Percentiles rank a stretch among this genome's conserved stretches.
Conservation (phyloP, 2,888 invertebrate species). For the Danaus chrysippus region DNA sequence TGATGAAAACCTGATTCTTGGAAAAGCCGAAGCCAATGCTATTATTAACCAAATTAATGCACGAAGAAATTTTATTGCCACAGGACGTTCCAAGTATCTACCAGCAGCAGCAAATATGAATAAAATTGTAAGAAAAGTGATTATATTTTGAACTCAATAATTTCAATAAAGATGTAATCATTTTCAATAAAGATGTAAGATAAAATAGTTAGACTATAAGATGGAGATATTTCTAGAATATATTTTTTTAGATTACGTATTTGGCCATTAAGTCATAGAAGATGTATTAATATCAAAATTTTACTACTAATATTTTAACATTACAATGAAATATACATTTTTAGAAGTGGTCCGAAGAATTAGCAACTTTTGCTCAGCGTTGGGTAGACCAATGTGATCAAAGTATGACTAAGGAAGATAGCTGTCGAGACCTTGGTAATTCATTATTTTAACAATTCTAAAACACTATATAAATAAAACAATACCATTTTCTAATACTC, state of each 20-base stretch:
- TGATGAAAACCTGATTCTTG: slow-evolving; percentile 45
- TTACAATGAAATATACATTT: slow-evolving; percentile 10
- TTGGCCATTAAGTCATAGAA: too few species aligned
- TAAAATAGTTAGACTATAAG: too few species aligned
- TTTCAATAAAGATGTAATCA: background rate
- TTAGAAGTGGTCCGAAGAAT: slow-evolving; percentile 60
- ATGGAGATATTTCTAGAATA: too few species aligned
- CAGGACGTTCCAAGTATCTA: slow-evolving; percentile 49
- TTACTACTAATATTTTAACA: too few species aligned
- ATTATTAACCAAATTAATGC: slow-evolving; percentile 59
- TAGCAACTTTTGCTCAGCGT: slow-evolving; percentile 58
- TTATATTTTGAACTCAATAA: background rate
- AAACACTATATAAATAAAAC: too few species aligned
- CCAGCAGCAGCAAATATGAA: slow-evolving; percentile 68
- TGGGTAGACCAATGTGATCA: slow-evolving; percentile 68
- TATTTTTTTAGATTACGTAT: too few species aligned
- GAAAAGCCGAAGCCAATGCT: slow-evolving; percentile 43
- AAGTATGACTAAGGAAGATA: slow-evolving; percentile 53
- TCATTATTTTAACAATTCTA: background rate
- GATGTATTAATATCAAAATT: too few species aligned
- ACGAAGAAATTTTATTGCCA: slow-evolving; percentile 58
- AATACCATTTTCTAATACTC: too few species aligned
- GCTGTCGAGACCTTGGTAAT: slow-evolving; percentile 61
- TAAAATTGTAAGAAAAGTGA: slow-evolving; percentile 51
- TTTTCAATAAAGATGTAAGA: background rate